These are phyloP conservation scores for Semnornis frantzii DNA, from an alignment of 2,113 vertebrate genomes.

Conservation along the genomic window DNA sequence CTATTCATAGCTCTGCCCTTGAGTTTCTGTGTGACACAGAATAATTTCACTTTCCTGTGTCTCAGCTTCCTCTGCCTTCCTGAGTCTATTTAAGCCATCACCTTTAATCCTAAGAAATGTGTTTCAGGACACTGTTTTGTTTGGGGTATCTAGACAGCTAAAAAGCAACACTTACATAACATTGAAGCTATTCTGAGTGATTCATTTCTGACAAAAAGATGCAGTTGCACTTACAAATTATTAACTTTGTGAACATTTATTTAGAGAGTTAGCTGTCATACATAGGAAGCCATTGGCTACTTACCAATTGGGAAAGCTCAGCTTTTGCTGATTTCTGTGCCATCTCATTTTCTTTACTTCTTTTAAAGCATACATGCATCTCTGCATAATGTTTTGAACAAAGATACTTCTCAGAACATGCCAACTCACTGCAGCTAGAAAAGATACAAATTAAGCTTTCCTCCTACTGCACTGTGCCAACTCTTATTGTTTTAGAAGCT, in stretches of 20 bases:
- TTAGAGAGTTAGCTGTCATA: not conserved
- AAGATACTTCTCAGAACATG: not conserved
- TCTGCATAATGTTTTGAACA: not conserved
- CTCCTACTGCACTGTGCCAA: not conserved
- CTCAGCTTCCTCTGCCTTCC: not conserved
- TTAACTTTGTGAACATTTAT: not conserved
- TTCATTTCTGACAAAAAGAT: not conserved
- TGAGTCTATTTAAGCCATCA: not conserved
- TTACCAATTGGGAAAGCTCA: not conserved
- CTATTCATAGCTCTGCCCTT: constrained; percentile 43
- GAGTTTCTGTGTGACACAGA: not conserved
- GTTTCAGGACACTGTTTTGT: not conserved
- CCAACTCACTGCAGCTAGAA: not conserved
- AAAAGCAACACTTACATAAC: not conserved
- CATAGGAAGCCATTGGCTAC: not conserved
- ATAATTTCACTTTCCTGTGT: not conserved
- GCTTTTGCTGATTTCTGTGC: not conserved
- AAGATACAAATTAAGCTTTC: not conserved
- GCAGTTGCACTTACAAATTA: not conserved
- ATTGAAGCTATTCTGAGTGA: not conserved
- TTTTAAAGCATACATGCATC: not conserved
- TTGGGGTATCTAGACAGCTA: not conserved
- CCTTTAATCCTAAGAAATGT: not conserved
- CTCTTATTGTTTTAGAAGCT: not conserved
- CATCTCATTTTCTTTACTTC: not conserved